phyloP scores from a whole-genome alignment of 2,113 vertebrate genomes.

The Vidua chalybeata region DNA sequence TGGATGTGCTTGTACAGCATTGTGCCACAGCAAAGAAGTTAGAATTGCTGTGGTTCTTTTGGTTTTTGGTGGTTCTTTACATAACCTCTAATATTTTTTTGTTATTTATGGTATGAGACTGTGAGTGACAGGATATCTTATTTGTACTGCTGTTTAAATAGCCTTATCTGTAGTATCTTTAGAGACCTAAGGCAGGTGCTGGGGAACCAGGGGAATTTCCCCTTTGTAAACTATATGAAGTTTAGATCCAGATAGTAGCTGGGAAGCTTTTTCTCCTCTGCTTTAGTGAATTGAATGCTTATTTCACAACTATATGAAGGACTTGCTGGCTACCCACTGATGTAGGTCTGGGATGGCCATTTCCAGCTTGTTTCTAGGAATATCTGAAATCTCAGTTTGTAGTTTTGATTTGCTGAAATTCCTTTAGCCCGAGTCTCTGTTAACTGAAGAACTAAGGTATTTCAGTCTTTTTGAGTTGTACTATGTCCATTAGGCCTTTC shows the following conservation, averaged over 20 bases:
- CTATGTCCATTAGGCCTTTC: background rate
- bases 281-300: background rate
- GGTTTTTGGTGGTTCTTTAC: background rate
- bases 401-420: background rate
- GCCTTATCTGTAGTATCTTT: background rate
- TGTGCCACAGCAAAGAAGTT: background rate
- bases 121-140: background rate
- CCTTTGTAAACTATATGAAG: background rate
- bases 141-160: background rate
- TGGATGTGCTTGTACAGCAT: background rate
- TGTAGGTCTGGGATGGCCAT: background rate
- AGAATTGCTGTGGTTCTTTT: background rate
- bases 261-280: background rate
- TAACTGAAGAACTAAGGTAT: background rate
- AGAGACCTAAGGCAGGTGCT: background rate
- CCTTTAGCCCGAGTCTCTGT: background rate
- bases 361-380: background rate
- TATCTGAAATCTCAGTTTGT: background rate
- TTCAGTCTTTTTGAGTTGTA: background rate
- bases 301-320: background rate
- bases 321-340: background rate
- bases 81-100: background rate
- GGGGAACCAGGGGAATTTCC: constrained; percentile 16
- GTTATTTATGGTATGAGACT: background rate
- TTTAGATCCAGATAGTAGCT: background rate